These are phyloP conservation scores for Tragopan temminckii DNA, from an alignment of 2,797 vertebrate species.

Conservation along the genomic window DNA sequence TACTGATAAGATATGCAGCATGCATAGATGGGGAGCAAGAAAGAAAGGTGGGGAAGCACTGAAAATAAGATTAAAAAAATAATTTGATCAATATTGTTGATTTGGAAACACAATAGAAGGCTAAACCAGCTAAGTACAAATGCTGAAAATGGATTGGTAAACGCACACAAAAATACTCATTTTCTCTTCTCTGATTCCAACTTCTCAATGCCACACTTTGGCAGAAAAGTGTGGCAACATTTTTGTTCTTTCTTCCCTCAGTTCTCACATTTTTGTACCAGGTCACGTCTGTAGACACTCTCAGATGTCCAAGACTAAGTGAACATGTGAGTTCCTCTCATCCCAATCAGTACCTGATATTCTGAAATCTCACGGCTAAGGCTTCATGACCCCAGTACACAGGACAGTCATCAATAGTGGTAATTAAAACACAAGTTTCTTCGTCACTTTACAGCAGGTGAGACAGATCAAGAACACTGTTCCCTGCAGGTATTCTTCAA, in stretches of 20 bases:
- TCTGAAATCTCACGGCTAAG: neutral
- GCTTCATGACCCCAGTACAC: neutral
- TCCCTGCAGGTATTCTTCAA: neutral
- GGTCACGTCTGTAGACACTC: neutral
- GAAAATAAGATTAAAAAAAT: neutral
- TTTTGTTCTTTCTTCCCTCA: neutral
- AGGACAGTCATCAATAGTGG: neutral
- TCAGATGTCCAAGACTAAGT: neutral
- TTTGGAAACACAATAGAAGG: neutral
- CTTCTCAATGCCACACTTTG: neutral
- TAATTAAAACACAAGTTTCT: constrained; percentile 15
- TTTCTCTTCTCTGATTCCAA: neutral
- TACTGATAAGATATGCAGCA: neutral
- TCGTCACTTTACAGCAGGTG: rapidly evolving
- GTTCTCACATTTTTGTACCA: neutral
- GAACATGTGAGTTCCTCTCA: neutral
- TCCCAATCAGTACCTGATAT: neutral
- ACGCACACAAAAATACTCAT: neutral
- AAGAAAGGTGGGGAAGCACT: neutral
- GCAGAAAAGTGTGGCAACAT: neutral
- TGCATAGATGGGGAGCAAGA: neutral
- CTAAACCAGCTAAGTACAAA: neutral
- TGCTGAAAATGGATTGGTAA: neutral
- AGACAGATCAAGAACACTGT: neutral
- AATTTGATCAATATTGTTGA: neutral